A percentile compares a stretch with the other conserved stretches of the same genome.
Evolutionary conservation across 2,797 vertebrate species (phyloP).

Genomic region (Onychomys arenicola): DNA sequence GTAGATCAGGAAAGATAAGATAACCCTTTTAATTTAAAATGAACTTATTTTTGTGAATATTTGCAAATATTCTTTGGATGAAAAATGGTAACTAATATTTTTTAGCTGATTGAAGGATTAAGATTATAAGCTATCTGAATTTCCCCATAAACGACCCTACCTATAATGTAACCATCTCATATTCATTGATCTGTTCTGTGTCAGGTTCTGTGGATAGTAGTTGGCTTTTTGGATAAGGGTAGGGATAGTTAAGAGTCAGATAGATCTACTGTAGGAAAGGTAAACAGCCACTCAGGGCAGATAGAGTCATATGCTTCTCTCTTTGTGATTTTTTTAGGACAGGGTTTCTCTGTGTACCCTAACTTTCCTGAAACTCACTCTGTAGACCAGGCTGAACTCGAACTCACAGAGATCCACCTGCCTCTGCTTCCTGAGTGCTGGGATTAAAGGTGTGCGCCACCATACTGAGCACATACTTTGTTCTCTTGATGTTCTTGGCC

Average conservation of each 20-base stretch:
- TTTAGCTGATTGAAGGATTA: not conserved
- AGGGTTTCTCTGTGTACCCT: not conserved
- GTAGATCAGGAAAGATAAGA: conserved; percentile 66
- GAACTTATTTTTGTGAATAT: conserved; percentile 48
- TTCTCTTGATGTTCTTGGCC: not conserved
- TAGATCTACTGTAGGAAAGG: not conserved
- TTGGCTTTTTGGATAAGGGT: not conserved
- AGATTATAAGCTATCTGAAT: conserved; percentile 30
- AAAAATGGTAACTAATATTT: conserved; percentile 3
- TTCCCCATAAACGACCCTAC: not conserved
- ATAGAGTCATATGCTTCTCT: not conserved
- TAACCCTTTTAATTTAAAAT: conserved; percentile 60
- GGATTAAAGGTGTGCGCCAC: not conserved
- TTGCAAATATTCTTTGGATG: conserved; percentile 46
- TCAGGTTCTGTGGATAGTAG: not conserved
- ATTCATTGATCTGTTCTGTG: not conserved
- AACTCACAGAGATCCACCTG: not conserved
- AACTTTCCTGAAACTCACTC: not conserved
- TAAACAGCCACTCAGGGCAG: conserved; percentile 6
- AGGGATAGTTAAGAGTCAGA: not conserved
- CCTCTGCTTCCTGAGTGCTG: not conserved
- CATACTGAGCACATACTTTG: not conserved
- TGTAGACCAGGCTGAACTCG: not conserved
- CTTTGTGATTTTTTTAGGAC: not conserved
- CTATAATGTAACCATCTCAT: conserved; percentile 25